Base-by-base conservation (phyloP, 2,797 vertebrate species). In the Urosaurus nigricauda region DNA sequence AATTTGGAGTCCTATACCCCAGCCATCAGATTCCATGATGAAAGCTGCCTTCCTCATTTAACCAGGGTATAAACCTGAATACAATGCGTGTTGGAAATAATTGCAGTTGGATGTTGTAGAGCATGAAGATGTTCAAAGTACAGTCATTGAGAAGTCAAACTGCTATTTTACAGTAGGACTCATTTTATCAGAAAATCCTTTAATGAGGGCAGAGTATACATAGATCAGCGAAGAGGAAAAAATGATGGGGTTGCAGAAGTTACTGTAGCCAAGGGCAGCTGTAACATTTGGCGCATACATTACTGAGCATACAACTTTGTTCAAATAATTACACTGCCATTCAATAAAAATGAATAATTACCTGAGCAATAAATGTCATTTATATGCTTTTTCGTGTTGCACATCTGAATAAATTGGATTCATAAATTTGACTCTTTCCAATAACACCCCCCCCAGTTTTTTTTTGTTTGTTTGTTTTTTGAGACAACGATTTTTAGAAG, bases 281-380 rank as follows among this genome's bases (percentile, higher is more conserved):
- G 5, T 43, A 85, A 71, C 19, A 19, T 89, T 88, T 88, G 43
- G 9, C 40, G 51, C 53, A 71, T 83, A 17, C 11, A 58, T 79
- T 79, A 29, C 13, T 7, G 29, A 56, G 37, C 9, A 4, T 12
- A 77, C 0, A 24, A 87, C 60, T 89, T 88, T 0, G 13, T 53
- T 88, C 60, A 35, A 89, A 77, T 85, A 90, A 91, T 86, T 87
- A 79, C 11, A 9, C 43, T 90, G 71, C 47, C 71, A 68, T 90
- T 89, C 53, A 88, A 85, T 88, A 68, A 75, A 93, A 92, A 89
- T 26, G 0, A 94, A 79, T 11, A 37, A 56, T 73, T 82, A 84
- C 24, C 37, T 40, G 77, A 73, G 53, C 68, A 92, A 58, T 63
- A 87, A 86, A 83, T 0, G 86, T 53, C 43, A 91, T 77, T n/a